Percentiles rank a stretch among this genome's conserved stretches.
Conservation (phyloP, 2,797 vertebrate species). For the Rhadinocentrus ornatus region DNA sequence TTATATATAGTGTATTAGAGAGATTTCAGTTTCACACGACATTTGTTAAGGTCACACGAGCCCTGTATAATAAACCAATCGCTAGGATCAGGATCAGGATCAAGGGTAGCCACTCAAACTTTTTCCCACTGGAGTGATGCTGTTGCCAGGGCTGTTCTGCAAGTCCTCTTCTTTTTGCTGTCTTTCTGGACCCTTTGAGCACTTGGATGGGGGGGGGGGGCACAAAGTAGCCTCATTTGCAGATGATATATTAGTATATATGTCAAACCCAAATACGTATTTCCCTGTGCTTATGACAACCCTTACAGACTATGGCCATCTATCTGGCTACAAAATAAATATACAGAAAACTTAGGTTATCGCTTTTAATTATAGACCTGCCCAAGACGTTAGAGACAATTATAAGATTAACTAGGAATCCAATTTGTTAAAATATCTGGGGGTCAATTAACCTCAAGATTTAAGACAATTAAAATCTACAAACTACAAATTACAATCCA, state of each 20-base stretch:
- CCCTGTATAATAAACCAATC: not conserved
- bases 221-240: slow-evolving; percentile 3
- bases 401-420: too few relatives aligned
- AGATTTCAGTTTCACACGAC: too few relatives aligned
- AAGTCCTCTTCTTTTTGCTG: not conserved
- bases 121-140: not conserved
- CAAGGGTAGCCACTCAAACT: not conserved
- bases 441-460: too few relatives aligned
- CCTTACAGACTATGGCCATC: not conserved
- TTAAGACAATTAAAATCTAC: too few relatives aligned
- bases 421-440: not conserved
- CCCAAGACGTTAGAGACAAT: not conserved
- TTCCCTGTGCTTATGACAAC: too few relatives aligned
- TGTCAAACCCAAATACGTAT: not conserved
- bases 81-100: not conserved
- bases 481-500: too few relatives aligned
- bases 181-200: too few relatives aligned
- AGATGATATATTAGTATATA: slow-evolving; percentile 25
- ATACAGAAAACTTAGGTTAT: not conserved
- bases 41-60: too few relatives aligned
- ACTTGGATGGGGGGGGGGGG: too few relatives aligned
- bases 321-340: not conserved
- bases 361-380: not conserved
- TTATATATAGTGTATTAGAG: too few relatives aligned
- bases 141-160: slow-evolving; percentile 4